phyloP scores from a whole-genome alignment of 2,113 vertebrate genomes.

The Takifugu bimaculatus region DNA sequence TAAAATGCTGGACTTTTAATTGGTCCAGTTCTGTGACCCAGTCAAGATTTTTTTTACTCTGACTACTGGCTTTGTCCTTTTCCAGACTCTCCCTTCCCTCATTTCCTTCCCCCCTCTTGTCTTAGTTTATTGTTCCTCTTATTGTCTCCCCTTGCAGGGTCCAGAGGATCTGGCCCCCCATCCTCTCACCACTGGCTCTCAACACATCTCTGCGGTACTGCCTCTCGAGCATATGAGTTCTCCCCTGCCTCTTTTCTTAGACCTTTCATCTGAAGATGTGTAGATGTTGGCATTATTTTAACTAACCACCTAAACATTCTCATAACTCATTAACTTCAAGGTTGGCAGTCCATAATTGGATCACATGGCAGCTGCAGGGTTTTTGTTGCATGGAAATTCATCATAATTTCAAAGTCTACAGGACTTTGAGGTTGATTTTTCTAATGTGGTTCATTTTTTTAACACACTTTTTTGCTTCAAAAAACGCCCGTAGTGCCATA shows the following conservation, averaged over 20 bases:
- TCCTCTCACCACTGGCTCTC: conserved; percentile 80
- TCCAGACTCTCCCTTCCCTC: conserved; percentile 34
- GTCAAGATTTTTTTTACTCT: conserved; percentile 15
- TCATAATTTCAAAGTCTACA: no score
- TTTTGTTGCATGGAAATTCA: no score
- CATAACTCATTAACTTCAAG: conserved; percentile 21
- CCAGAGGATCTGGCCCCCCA: conserved; percentile 78
- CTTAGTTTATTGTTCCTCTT: conserved; percentile 80
- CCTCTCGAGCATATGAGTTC: conserved; percentile 65
- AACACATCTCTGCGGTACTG: conserved; percentile 82
- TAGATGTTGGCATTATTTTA: conserved; percentile 17
- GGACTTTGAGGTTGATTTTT: no score
- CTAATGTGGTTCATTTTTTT: background rate
- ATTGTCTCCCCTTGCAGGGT: conserved; percentile 82
- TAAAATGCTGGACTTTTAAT: background rate
- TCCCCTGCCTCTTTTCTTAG: conserved; percentile 31
- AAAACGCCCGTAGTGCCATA: background rate
- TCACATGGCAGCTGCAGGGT: conserved; percentile 5
- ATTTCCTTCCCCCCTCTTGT: conserved; percentile 55
- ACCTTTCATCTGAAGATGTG: conserved; percentile 26
- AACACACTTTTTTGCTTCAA: background rate
- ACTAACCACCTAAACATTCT: conserved; percentile 45
- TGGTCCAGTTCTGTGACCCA: conserved; percentile 18
- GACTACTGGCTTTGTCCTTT: conserved; percentile 21
- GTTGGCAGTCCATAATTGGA: conserved; percentile 1